Conservation (phyloP, 2,888 invertebrate genomes). For the Heteromurus nitidus region DNA sequence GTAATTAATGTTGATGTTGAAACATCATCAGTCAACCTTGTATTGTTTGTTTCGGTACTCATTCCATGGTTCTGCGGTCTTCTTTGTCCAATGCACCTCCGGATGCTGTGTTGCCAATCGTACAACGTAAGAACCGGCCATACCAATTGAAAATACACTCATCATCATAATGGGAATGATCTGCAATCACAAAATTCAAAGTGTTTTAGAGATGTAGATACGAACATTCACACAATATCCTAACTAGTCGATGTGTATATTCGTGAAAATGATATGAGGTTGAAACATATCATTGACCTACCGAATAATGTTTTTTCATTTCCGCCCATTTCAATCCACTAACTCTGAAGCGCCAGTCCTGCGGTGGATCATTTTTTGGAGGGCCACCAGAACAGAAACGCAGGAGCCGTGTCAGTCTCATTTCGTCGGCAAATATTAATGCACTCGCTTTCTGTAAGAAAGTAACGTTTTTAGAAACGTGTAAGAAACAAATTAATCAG, state of each 20-base stretch:
- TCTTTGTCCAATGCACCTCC: conserved; percentile 39
- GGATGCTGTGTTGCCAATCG: conserved; percentile 40
- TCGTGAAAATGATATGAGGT: too few relatives aligned
- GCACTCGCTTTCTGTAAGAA: background rate
- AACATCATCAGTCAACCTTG: conserved; percentile 40
- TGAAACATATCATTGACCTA: conserved; percentile 13
- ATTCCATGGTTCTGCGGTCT: conserved; percentile 34
- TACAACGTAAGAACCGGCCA: conserved; percentile 30
- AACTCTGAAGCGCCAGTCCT: conserved; percentile 22
- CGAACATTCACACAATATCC: too few relatives aligned
- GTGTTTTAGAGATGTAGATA: background rate
- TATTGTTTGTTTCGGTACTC: conserved; percentile 35
- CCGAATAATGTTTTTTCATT: conserved; percentile 44
- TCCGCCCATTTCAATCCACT: conserved; percentile 31
- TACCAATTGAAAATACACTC: background rate
- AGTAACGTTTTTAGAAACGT: too few relatives aligned
- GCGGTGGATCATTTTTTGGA: background rate
- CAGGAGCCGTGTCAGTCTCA: conserved; percentile 21
- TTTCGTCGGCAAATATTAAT: background rate
- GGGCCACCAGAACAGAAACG: conserved; percentile 1
- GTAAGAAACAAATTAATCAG: too few relatives aligned
- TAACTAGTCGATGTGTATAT: too few relatives aligned
- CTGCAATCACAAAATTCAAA: conserved; percentile 11
- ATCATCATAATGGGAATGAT: conserved; percentile 36
- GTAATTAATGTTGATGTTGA: background rate